Base-by-base conservation (phyloP, 2,113 vertebrate genomes). In the Oophaga pumilio region DNA sequence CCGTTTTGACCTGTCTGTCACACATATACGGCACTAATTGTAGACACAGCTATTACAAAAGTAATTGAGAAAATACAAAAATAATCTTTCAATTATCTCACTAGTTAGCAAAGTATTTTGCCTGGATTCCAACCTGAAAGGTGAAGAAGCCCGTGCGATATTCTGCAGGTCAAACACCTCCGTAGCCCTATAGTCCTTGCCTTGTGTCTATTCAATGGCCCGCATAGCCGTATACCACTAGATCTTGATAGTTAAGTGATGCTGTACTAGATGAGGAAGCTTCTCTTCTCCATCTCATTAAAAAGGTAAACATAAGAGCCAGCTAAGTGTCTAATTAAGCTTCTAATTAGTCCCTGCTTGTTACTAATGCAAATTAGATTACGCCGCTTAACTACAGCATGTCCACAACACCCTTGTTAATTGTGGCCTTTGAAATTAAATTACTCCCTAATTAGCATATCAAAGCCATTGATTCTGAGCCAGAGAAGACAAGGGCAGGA, bases 281-380 rank as follows among this genome's bases (percentile, higher is more conserved):
- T 94, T 91, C 93, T 88, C 94, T 93, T 95, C 97, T 97, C 96
- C 97, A 99, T 97, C 97, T 98, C 97, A 98, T 99, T 99, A 99
- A 96, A 96, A 99, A 99, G 98, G 97, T 99, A 99, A 98, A 99
- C 98, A 98, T 96, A 97, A 99, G 97, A 98, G 97, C 96, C 96
- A 95, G 98, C 97, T 99, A 99, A 99, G 98, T 98, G 98, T 97
- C 97, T 99, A 99, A 99, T 99, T 99, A 99, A 97, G 97, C 96
- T 95, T 96, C 97, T 99, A 99, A 99, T 99, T 99, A 99, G 98
- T 98, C 98, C 97, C 97, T 94, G 98, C 97, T 99, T 98, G 97
- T 99, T 99, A 99, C 97, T 98, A 99, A 99, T 99, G 98, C 98
- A 99, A 99, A 99, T 99, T 98, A 99, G 98, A 99, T 99, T 99